phyloP scores from a whole-genome alignment of 2,797 vertebrate species.

The Benthosema pterotum region DNA sequence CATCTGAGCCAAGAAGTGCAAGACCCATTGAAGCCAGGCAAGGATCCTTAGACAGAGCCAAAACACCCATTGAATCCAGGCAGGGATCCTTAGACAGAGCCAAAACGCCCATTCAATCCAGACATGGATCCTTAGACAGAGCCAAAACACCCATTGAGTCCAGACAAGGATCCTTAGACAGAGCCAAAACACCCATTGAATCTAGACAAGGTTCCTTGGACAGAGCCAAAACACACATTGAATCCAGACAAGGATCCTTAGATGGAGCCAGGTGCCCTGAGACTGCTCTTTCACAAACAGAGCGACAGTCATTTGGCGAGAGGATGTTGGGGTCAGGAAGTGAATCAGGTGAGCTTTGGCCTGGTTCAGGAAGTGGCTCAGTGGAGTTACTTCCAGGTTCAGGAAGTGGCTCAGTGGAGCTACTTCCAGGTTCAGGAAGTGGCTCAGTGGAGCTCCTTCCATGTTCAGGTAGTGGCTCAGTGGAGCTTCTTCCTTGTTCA shows the following conservation, averaged over 20 bases:
- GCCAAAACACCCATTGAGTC: too few relatives aligned
- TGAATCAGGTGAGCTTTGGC: neutral
- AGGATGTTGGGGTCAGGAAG: conserved; percentile 53
- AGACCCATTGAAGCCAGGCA: conserved; percentile 57
- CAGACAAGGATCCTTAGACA: conserved; percentile 45
- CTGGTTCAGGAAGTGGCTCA: conserved; percentile 51
- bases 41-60: conserved; percentile 37
- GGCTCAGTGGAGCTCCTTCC: conserved; percentile 64
- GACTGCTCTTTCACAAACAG: conserved; percentile 49
- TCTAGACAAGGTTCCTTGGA: conserved; percentile 45
- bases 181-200: too few relatives aligned
- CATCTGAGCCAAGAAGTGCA: conserved; percentile 57
- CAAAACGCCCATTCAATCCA: too few relatives aligned
- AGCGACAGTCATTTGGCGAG: conserved; percentile 59
- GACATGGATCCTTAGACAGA: conserved; percentile 47
- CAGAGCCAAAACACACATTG: too few relatives aligned
- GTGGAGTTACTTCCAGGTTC: conserved; percentile 58
- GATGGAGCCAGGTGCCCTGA: conserved; percentile 44
- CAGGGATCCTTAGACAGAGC: conserved; percentile 45
- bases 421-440: conserved; percentile 67
- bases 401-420: conserved; percentile 62
- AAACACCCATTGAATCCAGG: conserved; percentile 54
- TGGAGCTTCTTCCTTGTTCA: conserved; percentile 78
- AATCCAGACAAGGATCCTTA: conserved; percentile 41
- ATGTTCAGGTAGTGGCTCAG: conserved; percentile 72